phyloP scores from a whole-genome alignment of 1,140 invertebrate species.

The Drosophila nebulosa region DNA sequence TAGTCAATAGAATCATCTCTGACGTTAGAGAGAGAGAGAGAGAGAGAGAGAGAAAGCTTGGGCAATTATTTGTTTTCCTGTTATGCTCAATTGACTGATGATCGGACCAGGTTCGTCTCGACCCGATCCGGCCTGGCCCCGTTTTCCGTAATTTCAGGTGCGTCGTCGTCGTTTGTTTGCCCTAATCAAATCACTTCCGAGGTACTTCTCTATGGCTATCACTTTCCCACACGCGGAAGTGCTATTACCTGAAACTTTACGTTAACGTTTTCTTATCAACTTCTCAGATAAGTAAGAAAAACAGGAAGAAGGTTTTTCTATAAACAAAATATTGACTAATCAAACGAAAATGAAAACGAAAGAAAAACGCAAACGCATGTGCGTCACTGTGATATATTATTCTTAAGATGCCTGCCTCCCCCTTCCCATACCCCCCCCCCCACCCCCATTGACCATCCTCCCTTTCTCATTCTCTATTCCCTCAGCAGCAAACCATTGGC shows the following conservation, averaged over 20 bases:
- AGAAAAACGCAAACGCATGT: not conserved
- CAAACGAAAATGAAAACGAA: not conserved
- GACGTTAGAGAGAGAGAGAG: no score
- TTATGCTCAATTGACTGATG: not conserved
- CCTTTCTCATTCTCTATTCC: no score
- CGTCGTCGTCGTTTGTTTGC: constrained; percentile 9
- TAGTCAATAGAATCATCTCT: not conserved
- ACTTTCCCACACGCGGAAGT: no score
- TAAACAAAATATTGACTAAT: not conserved
- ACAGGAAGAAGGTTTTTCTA: no score
- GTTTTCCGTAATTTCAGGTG: not conserved
- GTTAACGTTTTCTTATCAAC: no score
- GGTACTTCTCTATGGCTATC: not conserved
- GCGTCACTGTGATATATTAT: not conserved
- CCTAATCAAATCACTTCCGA: constrained; percentile 68
- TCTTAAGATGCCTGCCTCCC: not conserved
- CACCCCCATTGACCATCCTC: no score
- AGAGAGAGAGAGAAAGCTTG: not conserved
- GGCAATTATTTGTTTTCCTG: not conserved
- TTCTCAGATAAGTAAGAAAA: no score
- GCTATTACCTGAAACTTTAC: no score
- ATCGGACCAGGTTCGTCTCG: not conserved
- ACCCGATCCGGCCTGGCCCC: not conserved
- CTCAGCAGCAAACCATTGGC: constrained; percentile 2
- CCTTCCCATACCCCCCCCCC: not conserved